Evolutionary conservation across 2,113 vertebrate genomes (phyloP).

Genomic region (Suncus etruscus): DNA sequence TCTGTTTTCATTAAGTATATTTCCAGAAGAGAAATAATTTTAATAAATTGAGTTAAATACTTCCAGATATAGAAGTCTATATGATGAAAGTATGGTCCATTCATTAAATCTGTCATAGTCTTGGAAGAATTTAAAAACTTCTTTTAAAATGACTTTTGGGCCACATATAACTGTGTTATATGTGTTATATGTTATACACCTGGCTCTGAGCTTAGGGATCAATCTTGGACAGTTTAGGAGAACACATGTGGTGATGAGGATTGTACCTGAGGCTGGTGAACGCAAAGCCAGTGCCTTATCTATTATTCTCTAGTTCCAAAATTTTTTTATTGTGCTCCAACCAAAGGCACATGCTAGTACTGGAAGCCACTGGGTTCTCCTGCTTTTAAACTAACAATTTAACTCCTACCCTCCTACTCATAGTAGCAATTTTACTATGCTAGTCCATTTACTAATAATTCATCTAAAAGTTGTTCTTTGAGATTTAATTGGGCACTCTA

Average conservation of each 20-base stretch:
- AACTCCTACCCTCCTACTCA: neutral
- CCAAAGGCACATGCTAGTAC: constrained; percentile 4
- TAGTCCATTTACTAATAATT: constrained; percentile 30
- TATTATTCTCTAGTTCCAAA: no score
- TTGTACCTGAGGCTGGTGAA: no score
- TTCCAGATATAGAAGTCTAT: constrained; percentile 17
- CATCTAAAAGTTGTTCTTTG: constrained; percentile 22
- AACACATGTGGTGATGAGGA: no score
- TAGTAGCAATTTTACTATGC: constrained; percentile 31
- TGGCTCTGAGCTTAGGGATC: no score
- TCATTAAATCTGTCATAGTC: constrained; percentile 1
- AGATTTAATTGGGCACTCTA: neutral
- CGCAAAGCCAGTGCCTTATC: no score
- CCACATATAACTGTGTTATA: no score
- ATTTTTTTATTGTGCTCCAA: neutral
- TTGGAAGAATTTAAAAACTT: constrained; percentile 41
- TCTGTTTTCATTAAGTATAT: constrained; percentile 39
- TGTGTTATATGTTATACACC: no score
- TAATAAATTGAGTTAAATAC: constrained; percentile 31
- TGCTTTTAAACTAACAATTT: neutral
- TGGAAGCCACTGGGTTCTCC: neutral
- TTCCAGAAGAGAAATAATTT: constrained; percentile 29
- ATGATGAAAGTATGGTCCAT: neutral
- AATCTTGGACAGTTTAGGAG: no score
- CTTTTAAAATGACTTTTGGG: constrained; percentile 12